Percentiles rank a stretch among this genome's conserved stretches.
Conservation (phyloP, 2,113 vertebrate genomes). For the Pedionomus torquatus region DNA sequence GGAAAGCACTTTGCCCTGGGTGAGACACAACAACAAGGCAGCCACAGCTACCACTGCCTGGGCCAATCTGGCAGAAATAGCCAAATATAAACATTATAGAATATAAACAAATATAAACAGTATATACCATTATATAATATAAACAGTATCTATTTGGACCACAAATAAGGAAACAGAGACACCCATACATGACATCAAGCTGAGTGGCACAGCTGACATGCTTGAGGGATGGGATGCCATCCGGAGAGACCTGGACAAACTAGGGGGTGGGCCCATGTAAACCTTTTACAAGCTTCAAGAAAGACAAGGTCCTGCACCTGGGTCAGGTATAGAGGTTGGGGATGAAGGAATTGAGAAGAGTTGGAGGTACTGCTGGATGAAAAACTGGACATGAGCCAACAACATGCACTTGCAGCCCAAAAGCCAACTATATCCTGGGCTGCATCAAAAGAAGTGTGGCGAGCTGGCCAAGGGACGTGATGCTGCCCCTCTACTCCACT, state of each 20-base stretch:
- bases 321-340: background rate
- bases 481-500: background rate
- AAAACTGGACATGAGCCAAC: background rate
- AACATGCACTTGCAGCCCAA: background rate
- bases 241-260: background rate
- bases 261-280: background rate
- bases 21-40: background rate
- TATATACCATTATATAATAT: too few species aligned
- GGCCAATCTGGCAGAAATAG: background rate
- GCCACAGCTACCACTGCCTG: background rate
- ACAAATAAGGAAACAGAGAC: background rate
- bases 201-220: background rate
- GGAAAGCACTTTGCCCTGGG: background rate
- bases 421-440: background rate
- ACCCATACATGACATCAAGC: background rate
- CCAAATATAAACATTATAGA: too few species aligned
- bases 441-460: background rate
- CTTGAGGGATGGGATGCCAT: background rate
- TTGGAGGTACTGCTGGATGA: background rate
- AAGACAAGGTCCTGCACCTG: background rate
- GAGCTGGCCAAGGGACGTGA: background rate
- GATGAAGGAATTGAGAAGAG: background rate
- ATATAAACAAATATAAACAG: too few species aligned
- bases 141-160: background rate
- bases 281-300: background rate